Percentiles rank a stretch among this genome's conserved stretches.
These are phyloP conservation scores for Altica lythri DNA, from an alignment of 2,888 invertebrate genomes.

Conservation along the genomic window DNA sequence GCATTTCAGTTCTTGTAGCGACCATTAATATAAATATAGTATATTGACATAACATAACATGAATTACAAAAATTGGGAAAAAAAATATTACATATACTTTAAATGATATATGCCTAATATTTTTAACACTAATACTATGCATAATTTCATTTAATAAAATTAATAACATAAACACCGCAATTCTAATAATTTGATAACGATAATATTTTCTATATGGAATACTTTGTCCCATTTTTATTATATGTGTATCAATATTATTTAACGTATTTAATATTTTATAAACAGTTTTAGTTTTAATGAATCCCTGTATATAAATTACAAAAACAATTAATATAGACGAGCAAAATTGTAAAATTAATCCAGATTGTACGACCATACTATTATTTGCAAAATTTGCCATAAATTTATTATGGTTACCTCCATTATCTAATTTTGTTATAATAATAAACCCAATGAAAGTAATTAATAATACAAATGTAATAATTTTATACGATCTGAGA, in stretches of 20 bases:
- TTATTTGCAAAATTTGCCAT: background rate
- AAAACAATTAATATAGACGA: background rate
- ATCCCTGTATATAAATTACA: background rate
- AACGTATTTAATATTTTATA: conserved; percentile 3
- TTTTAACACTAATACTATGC: conserved; percentile 1
- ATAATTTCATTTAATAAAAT: background rate
- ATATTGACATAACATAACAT: conserved; percentile 1
- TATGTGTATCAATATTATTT: conserved; percentile 4
- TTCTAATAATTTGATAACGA: conserved; percentile 11
- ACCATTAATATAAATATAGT: background rate
- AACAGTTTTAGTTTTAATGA: conserved; percentile 7
- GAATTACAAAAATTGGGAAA: background rate
- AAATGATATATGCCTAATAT: background rate
- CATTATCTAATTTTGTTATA: background rate
- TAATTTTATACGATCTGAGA: too few relatives aligned
- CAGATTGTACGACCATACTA: conserved; percentile 6
- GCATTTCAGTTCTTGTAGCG: background rate
- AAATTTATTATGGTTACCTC: too few relatives aligned
- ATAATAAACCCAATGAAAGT: background rate
- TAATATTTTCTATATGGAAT: conserved; percentile 15
- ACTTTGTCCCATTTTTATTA: conserved; percentile 1
- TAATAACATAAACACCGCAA: background rate
- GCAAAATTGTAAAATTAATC: conserved; percentile 7
- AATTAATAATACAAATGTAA: conserved; percentile 9
- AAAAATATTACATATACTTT: conserved; percentile 1